These are phyloP conservation scores for Rhodeus uyekii DNA, from an alignment of 2,797 vertebrate genomes.

Conservation along the genomic window DNA sequence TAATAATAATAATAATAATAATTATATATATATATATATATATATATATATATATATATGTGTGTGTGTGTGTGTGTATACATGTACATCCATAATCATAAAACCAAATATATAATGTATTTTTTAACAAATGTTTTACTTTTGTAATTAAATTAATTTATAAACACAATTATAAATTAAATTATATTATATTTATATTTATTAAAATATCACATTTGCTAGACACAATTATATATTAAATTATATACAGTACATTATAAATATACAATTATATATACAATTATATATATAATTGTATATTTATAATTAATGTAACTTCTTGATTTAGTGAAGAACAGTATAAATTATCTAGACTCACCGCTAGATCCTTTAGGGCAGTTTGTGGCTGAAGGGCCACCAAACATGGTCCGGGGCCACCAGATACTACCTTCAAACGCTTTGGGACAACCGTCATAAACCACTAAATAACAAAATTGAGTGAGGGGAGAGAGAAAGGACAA, in stretches of 20 bases:
- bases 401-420: slow-evolving; percentile 90
- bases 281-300: too few relatives aligned
- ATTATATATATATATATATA: background rate
- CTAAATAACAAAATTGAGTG: slow-evolving; percentile 60
- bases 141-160: background rate
- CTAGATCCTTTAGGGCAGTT: slow-evolving; percentile 85
- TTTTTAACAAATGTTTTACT: background rate
- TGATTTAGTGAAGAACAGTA: background rate
- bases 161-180: background rate
- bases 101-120: background rate
- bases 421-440: slow-evolving; percentile 84
- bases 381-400: slow-evolving; percentile 84
- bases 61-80: too few relatives aligned
- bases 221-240: background rate
- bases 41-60: too few relatives aligned
- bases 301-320: background rate
- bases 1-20: accelerated
- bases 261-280: background rate
- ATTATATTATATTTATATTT: background rate
- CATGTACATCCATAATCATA: too few relatives aligned
- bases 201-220: background rate
- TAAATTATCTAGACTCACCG: slow-evolving; percentile 72
- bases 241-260: too few relatives aligned
- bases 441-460: slow-evolving; percentile 87
- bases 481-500: background rate